These are phyloP conservation scores for Coryphaenoides rupestris DNA, from an alignment of 2,113 vertebrate species.

Conservation along the genomic window DNA sequence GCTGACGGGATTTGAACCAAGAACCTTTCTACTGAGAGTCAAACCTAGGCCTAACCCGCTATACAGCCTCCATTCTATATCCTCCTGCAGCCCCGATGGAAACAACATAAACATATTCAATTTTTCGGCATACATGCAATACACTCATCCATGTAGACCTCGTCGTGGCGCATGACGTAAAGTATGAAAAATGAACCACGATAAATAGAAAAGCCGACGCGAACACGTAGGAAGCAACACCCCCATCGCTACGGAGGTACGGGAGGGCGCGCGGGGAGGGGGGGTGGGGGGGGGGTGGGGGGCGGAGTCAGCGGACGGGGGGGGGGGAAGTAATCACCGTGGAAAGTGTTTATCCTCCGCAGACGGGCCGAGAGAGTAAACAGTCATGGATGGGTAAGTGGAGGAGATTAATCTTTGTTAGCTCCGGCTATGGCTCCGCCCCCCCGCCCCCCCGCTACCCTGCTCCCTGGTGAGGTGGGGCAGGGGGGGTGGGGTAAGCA, in stretches of 20 bases:
- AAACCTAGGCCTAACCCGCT: no score
- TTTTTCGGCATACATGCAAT: no score
- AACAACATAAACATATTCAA: no score
- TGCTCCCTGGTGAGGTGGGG: slow-evolving; percentile 22
- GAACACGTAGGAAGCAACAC: neutral
- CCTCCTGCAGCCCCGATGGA: no score
- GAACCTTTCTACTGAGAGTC: no score
- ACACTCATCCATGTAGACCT: no score
- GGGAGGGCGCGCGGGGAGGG: neutral
- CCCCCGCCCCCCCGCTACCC: slow-evolving; percentile 17
- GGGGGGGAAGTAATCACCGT: slow-evolving; percentile 21
- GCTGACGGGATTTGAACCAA: no score
- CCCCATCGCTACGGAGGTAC: neutral
- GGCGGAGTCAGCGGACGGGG: slow-evolving; percentile 15
- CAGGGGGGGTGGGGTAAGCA: no score
- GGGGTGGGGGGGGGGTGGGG: no score
- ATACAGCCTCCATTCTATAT: no score
- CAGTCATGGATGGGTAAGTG: slow-evolving; percentile 21
- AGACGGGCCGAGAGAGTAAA: slow-evolving; percentile 31
- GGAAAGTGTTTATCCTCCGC: slow-evolving; percentile 5
- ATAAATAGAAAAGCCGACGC: neutral
- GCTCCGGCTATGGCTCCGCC: slow-evolving; percentile 10
- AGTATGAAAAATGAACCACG: no score
- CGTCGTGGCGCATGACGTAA: no score
- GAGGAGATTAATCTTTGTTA: slow-evolving; percentile 55